phyloP scores from a whole-genome alignment of 2,797 vertebrate species.

The Lepidocolaptes lacrymiger region DNA sequence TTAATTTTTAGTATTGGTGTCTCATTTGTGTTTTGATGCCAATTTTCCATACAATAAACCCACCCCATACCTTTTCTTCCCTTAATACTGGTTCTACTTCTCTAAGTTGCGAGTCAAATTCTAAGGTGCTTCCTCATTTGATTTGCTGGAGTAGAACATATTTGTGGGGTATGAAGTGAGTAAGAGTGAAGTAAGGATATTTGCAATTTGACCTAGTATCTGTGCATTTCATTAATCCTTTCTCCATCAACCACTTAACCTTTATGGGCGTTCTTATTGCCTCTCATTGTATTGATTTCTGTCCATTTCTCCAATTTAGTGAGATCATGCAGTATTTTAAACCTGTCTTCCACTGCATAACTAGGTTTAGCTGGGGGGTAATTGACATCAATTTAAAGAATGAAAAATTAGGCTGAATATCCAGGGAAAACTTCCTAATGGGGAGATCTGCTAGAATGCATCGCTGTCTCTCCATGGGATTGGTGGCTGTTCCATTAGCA shows the following conservation, averaged over 20 bases:
- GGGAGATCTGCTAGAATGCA: constrained; percentile 32
- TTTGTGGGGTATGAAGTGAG: neutral
- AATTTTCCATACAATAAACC: neutral
- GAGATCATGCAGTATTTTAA: constrained; percentile 70
- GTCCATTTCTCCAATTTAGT: constrained; percentile 65
- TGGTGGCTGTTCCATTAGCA: neutral
- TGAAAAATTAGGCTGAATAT: constrained; percentile 62
- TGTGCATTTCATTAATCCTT: constrained; percentile 65
- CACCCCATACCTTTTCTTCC: neutral
- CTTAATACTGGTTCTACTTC: neutral
- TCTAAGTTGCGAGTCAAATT: neutral
- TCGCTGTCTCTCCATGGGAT: neutral
- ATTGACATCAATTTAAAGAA: constrained; percentile 69
- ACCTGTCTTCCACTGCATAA: constrained; percentile 50
- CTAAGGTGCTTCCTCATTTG: neutral
- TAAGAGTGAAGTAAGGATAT: constrained; percentile 23
- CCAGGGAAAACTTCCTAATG: constrained; percentile 30
- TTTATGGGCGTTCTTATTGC: constrained; percentile 35
- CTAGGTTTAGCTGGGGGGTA: constrained; percentile 56
- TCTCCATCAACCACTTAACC: constrained; percentile 61
- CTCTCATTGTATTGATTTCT: constrained; percentile 61
- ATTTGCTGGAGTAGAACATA: neutral
- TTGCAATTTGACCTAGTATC: constrained; percentile 44
- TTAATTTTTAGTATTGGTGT: neutral
- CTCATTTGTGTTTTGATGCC: neutral